phyloP scores from a whole-genome alignment of 2,113 vertebrate genomes.

The Takifugu bimaculatus region DNA sequence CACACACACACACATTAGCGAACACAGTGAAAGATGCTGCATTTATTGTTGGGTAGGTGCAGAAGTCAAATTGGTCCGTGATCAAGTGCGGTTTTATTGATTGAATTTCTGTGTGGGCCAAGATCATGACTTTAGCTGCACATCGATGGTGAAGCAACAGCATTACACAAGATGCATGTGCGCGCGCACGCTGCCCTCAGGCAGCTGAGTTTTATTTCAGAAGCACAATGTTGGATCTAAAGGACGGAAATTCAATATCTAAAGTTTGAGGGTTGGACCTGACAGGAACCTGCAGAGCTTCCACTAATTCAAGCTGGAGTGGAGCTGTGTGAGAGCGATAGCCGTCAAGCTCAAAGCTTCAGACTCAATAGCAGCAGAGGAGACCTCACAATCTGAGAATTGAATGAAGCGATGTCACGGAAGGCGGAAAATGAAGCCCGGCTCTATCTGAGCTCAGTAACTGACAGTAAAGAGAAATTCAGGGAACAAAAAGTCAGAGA shows the following conservation, averaged over 20 bases:
- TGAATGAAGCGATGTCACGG: slow-evolving; percentile 37
- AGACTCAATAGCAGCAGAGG: slow-evolving; percentile 52
- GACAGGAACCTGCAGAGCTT: slow-evolving; percentile 53
- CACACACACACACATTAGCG: background rate
- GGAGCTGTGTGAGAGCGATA: slow-evolving; percentile 46
- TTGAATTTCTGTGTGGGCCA: slow-evolving; percentile 59
- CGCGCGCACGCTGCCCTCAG: slow-evolving; percentile 32
- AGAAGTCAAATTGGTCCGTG: slow-evolving; percentile 63
- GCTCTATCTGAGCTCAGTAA: slow-evolving; percentile 29
- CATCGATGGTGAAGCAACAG: slow-evolving; percentile 51
- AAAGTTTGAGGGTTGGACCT: slow-evolving; percentile 45
- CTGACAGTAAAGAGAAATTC: slow-evolving; percentile 39
- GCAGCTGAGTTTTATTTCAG: slow-evolving; percentile 52
- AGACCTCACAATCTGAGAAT: slow-evolving; percentile 33
- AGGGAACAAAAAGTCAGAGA: background rate
- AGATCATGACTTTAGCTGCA: slow-evolving; percentile 61
- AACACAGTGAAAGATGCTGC: slow-evolving; percentile 33
- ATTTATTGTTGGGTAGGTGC: slow-evolving; percentile 58
- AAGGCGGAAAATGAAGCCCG: slow-evolving; percentile 36
- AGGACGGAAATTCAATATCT: slow-evolving; percentile 65
- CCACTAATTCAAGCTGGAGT: slow-evolving; percentile 58
- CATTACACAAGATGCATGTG: slow-evolving; percentile 51
- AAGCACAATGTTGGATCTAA: slow-evolving; percentile 47
- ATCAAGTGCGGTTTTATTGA: slow-evolving; percentile 67
- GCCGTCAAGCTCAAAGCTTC: slow-evolving; percentile 42